A percentile compares a stretch with the other conserved stretches of the same genome.
These are phyloP conservation scores for Bufo gargarizans DNA, from an alignment of 2,113 vertebrate genomes.

Conservation along the genomic window DNA sequence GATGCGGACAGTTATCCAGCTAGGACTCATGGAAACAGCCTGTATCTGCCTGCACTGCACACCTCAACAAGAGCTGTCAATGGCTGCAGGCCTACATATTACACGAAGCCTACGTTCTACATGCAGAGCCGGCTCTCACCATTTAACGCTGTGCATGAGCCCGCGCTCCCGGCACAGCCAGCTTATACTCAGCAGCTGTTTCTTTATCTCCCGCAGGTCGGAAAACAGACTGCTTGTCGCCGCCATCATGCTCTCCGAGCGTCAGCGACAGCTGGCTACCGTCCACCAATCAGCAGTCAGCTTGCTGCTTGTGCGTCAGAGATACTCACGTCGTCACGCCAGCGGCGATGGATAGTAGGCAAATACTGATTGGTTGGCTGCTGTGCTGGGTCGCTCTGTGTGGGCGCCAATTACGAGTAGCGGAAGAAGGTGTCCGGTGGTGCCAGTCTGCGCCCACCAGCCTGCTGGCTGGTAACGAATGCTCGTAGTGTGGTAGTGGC, in stretches of 20 bases:
- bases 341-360: rapidly evolving
- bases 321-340: background rate
- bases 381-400: background rate
- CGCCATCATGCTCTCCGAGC: conserved; percentile 74
- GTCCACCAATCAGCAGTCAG: conserved; percentile 14
- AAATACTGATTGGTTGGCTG: background rate
- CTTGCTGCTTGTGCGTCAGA: background rate
- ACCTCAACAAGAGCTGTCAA: too few species aligned
- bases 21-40: too few species aligned
- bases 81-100: too few species aligned
- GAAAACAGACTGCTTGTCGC: conserved; percentile 77
- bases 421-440: background rate
- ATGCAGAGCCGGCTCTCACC: conserved; percentile 72
- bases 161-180: conserved; percentile 91
- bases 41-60: too few species aligned
- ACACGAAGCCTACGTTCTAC: background rate
- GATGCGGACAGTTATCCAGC: too few species aligned
- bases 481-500: too few species aligned
- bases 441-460: too few species aligned
- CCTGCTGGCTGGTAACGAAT: too few species aligned
- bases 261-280: background rate
- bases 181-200: conserved; percentile 86
- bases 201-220: conserved; percentile 90
- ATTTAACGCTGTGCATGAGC: conserved; percentile 93
- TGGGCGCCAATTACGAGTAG: background rate